Evolutionary conservation across 2,888 invertebrate genomes (phyloP).

Genomic region (Craniophora ligustri): DNA sequence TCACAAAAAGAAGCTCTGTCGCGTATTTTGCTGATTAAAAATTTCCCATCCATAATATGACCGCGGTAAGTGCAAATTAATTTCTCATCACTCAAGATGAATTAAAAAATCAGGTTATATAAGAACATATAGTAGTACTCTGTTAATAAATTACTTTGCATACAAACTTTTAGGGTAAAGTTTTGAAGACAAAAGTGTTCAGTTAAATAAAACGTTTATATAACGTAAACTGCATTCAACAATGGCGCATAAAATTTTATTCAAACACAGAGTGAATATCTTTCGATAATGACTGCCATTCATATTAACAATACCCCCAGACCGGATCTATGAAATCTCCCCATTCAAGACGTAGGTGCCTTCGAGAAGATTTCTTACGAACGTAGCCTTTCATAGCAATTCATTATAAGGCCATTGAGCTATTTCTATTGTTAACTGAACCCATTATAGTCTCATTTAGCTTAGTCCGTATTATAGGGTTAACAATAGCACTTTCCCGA

Average conservation of each 20-base stretch:
- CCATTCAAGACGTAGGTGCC: constrained; percentile 78
- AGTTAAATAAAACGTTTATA: constrained; percentile 18
- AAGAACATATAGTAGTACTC: too few relatives aligned
- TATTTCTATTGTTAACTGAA: constrained; percentile 72
- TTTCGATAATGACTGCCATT: constrained; percentile 78
- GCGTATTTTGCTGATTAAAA: too few relatives aligned
- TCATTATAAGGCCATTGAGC: constrained; percentile 83
- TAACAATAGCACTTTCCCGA: constrained; percentile 60
- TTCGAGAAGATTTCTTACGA: constrained; percentile 75
- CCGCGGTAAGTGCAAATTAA: too few relatives aligned
- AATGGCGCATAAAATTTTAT: constrained; percentile 60
- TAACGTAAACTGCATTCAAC: constrained; percentile 48
- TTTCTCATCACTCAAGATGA: too few relatives aligned
- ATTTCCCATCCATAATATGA: too few relatives aligned
- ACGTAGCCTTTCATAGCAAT: constrained; percentile 77
- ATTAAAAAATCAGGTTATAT: too few relatives aligned
- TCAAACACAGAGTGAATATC: constrained; percentile 66
- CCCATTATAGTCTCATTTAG: constrained; percentile 80
- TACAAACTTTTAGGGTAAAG: too few relatives aligned
- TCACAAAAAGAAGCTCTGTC: too few relatives aligned
- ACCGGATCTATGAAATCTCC: constrained; percentile 73
- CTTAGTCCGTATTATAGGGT: constrained; percentile 63
- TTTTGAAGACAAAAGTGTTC: too few relatives aligned
- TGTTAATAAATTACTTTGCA: too few relatives aligned
- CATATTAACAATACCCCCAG: constrained; percentile 76